phyloP scores from a whole-genome alignment of 23 tunicate species.

The Clavelina lepadiformis region DNA sequence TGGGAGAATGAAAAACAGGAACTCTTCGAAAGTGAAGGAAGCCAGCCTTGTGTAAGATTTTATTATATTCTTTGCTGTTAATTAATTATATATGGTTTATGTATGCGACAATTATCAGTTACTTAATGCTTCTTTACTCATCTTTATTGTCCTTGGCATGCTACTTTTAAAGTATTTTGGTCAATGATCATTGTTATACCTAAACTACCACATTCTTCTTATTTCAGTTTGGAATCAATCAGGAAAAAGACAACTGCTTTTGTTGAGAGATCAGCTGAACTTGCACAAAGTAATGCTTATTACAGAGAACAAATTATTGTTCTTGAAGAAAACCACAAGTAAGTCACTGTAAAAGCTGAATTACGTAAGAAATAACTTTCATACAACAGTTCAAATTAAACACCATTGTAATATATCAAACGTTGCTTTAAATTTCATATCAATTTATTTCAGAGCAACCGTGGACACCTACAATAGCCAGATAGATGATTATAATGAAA shows the following conservation, averaged over 20 bases:
- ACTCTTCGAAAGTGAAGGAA: conserved; percentile 2
- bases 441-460: conserved; percentile 40
- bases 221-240: conserved; percentile 23
- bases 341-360: no score
- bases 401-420: no score
- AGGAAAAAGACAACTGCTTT: conserved; percentile 22
- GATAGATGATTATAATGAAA: conserved; percentile 46
- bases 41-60: no score
- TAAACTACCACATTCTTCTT: neutral
- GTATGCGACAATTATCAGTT: no score
- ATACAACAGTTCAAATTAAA: no score
- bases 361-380: no score
- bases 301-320: conserved; percentile 26
- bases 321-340: conserved; percentile 70
- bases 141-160: no score
- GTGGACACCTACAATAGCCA: conserved; percentile 61
- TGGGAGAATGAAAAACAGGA: neutral
- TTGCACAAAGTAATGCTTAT: conserved; percentile 18
- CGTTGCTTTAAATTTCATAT: neutral
- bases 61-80: no score
- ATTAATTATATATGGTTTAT: no score
- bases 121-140: no score
- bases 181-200: no score
- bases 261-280: conserved; percentile 36
- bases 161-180: no score